Evolutionary conservation across 2,113 vertebrate genomes (phyloP).

Genomic region (Sturnira hondurensis): DNA sequence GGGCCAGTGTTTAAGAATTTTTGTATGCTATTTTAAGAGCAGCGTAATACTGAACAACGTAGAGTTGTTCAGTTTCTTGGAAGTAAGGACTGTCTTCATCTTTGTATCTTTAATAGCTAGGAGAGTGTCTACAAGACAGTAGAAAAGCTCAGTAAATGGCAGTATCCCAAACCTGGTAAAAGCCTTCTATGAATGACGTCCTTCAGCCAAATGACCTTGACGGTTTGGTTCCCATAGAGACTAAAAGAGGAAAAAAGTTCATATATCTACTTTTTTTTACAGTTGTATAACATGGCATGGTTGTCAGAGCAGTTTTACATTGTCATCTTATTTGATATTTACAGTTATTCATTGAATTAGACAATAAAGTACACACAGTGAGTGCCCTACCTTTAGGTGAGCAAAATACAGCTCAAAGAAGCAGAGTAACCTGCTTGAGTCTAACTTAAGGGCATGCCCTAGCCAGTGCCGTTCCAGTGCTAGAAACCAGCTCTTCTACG

Average conservation of each 20-base stretch:
- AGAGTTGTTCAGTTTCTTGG: neutral
- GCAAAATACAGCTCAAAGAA: neutral
- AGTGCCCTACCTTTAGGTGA: neutral
- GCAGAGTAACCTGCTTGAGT: neutral
- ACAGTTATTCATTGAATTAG: neutral
- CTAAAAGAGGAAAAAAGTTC: neutral
- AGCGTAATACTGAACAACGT: neutral
- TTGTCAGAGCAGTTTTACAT: neutral
- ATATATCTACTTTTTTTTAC: neutral
- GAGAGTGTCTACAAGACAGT: neutral
- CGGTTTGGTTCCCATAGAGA: neutral
- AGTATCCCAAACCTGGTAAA: neutral
- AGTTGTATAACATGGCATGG: neutral
- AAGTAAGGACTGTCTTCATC: neutral
- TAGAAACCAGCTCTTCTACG: neutral
- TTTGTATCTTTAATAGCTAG: neutral
- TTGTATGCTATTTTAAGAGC: slow-evolving; percentile 9
- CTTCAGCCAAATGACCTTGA: neutral
- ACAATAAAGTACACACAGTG: neutral
- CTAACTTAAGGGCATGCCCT: neutral
- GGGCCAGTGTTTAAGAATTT: neutral
- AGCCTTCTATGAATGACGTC: neutral
- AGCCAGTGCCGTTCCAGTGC: neutral
- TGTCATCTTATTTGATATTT: neutral
- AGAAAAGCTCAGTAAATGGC: neutral